Base-by-base conservation (phyloP, 2,113 vertebrate species). In the Paralichthys olivaceus region DNA sequence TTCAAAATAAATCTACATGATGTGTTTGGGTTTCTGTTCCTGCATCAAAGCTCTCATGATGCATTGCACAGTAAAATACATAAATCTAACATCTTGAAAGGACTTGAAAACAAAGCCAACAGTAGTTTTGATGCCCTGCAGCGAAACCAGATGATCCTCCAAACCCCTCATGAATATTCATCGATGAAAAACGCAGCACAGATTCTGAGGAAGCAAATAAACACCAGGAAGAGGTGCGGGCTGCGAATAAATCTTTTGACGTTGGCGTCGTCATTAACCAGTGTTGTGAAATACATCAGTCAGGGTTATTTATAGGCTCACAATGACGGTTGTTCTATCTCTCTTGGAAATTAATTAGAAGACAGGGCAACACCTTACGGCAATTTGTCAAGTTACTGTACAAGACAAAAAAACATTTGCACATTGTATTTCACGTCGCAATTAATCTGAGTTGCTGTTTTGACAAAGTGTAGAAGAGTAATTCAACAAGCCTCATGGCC, bases 231-330 rank as follows among this genome's bases (percentile, higher is more conserved):
- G 20, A 51, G 49, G 14, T 47, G 14, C 43, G 1, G 12, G 43
- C 43, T 47, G 45, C 20, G 19, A 22, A 20, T 9, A 7, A 51
- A 51, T 51, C 20, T 51, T 49, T 22, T 7, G 17, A 51, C 28
- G 14, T 29, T 5, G 58, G 25, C 13, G 51, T 64, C 64, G 11
- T 72, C 56, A 66, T 87, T 84, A 79, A 76, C 51, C 47, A 47
- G 14, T 57, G 75, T 72, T 57, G 62, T 29, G 73, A 77, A 85
- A 77, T 53, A 58, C 73, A 74, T 83, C 77, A 84, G 59, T 88
- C 83, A 84, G 49, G 40, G 2, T 72, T 86, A 77, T 86, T 80
- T 86, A 84, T 85, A 74, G 72, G 32, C 25, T 22, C 55, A 29
- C 49, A 58, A 67, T 32, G 26, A 53, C 12, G 19, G 23, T 19